These are phyloP conservation scores for Autographa gamma DNA, from an alignment of 2,888 invertebrate genomes.

Conservation along the genomic window DNA sequence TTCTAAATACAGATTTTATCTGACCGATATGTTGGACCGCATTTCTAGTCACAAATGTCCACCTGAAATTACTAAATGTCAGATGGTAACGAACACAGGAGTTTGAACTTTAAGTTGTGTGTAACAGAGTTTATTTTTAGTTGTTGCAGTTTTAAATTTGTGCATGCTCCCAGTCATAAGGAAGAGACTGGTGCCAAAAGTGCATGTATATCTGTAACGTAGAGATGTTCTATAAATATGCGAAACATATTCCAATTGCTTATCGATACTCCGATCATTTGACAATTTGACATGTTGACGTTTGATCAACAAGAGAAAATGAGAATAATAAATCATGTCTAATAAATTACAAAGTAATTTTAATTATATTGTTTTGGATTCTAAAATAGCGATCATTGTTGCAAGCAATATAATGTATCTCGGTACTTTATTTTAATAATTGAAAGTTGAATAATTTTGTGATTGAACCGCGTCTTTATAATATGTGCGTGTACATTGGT, in stretches of 20 bases:
- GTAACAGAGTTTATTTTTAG: constrained; percentile 30
- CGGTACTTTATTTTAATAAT: no score
- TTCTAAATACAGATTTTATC: constrained; percentile 79
- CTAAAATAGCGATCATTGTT: neutral
- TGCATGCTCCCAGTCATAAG: constrained; percentile 60
- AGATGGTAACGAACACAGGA: constrained; percentile 43
- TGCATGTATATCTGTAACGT: constrained; percentile 62
- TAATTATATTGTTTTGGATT: constrained; percentile 1
- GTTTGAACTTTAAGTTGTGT: constrained; percentile 37
- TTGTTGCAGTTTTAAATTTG: constrained; percentile 46
- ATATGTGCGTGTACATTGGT: no score
- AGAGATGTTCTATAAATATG: constrained; percentile 45
- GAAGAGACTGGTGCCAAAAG: constrained; percentile 69
- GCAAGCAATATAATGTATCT: no score
- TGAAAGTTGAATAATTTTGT: no score
- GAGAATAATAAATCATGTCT: constrained; percentile 20
- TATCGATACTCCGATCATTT: constrained; percentile 34
- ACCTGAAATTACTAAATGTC: constrained; percentile 81
- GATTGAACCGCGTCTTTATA: no score
- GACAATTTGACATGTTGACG: constrained; percentile 39
- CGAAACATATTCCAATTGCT: constrained; percentile 19
- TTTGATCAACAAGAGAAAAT: constrained; percentile 25
- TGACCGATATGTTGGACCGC: constrained; percentile 79
- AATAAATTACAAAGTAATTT: constrained; percentile 1
- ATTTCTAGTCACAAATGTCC: constrained; percentile 78